Evolutionary conservation across 2,113 vertebrate genomes (phyloP).

Genomic region (Crotophaga sulcirostris): DNA sequence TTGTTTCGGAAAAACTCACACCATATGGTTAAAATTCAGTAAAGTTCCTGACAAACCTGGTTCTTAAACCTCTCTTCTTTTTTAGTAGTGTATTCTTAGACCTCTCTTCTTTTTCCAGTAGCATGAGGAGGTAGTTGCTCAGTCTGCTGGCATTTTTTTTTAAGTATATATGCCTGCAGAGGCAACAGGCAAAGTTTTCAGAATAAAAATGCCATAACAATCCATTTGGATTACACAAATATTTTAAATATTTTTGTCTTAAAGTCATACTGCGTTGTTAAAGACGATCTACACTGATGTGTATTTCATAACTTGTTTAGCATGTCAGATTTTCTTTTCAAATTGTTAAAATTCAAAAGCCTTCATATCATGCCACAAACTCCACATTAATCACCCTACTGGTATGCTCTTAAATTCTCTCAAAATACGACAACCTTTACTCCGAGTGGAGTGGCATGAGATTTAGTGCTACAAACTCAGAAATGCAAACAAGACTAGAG

Average conservation of each 20-base stretch:
- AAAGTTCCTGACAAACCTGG: background rate
- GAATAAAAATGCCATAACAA: background rate
- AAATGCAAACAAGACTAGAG: background rate
- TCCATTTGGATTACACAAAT: background rate
- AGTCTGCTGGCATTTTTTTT: background rate
- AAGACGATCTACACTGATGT: background rate
- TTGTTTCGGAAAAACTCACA: background rate
- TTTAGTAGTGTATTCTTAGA: background rate
- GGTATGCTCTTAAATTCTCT: background rate
- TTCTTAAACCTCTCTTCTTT: background rate
- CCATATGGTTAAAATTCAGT: background rate
- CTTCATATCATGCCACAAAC: background rate
- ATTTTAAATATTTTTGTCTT: background rate
- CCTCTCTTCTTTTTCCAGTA: background rate
- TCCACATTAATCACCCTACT: background rate
- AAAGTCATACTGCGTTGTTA: background rate
- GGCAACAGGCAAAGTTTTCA: background rate
- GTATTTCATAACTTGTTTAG: background rate
- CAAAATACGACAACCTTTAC: background rate
- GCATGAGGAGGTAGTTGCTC: background rate
- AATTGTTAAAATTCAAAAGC: background rate
- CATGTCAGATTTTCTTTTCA: background rate
- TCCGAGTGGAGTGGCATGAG: background rate
- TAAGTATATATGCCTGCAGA: background rate
- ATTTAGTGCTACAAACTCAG: background rate